These are phyloP conservation scores for Sarcophaga bullata DNA, from an alignment of 1,140 invertebrate genomes.

Conservation along the genomic window DNA sequence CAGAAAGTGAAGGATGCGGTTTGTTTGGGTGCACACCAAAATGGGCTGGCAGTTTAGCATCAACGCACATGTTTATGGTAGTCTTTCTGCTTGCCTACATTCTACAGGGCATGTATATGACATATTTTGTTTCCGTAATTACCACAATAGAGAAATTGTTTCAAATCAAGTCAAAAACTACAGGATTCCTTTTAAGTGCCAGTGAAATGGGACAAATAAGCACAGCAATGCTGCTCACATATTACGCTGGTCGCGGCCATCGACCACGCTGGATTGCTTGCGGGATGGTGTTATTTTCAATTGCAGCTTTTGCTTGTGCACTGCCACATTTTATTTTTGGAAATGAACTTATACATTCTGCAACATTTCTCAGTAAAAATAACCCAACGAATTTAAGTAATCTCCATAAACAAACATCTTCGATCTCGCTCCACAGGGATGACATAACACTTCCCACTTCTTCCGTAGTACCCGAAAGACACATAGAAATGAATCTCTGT, in stretches of 20 bases:
- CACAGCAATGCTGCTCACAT: constrained; percentile 88
- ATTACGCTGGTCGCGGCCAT: constrained; percentile 92
- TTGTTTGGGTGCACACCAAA: constrained; percentile 75
- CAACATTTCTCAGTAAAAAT: constrained; percentile 50
- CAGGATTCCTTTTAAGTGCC: constrained; percentile 91
- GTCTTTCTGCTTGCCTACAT: constrained; percentile 91
- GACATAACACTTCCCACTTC: not conserved
- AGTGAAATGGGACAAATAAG: constrained; percentile 96
- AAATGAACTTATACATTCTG: constrained; percentile 70
- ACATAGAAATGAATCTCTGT: constrained; percentile 58
- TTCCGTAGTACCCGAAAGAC: not conserved
- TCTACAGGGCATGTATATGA: constrained; percentile 93
- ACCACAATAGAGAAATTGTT: constrained; percentile 97
- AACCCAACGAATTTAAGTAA: not conserved
- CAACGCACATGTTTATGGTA: constrained; percentile 88
- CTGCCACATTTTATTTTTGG: constrained; percentile 85
- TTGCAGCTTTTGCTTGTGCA: constrained; percentile 88
- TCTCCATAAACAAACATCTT: not conserved
- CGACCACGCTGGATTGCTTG: constrained; percentile 96
- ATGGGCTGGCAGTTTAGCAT: constrained; percentile 82
- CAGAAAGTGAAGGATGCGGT: constrained; percentile 72
- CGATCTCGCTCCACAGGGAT: not conserved
- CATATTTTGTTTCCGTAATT: constrained; percentile 95
- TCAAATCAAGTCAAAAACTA: constrained; percentile 94
- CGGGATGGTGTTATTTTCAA: constrained; percentile 90